Evolutionary conservation across 2,113 vertebrate species (phyloP).

Genomic region (Pseudorhombus dupliciocellatus): DNA sequence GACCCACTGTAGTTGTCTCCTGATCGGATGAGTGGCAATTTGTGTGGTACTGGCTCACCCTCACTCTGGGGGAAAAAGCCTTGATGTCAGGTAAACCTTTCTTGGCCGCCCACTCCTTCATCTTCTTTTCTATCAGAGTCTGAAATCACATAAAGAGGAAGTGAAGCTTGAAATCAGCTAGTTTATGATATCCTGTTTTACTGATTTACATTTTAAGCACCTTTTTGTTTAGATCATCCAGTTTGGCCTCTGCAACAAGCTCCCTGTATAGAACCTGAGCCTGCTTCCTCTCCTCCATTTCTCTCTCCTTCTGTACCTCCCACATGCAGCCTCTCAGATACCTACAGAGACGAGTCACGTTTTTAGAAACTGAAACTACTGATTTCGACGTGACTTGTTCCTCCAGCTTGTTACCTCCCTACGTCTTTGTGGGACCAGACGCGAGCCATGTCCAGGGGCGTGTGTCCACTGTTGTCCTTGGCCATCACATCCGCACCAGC

Average conservation of each 20-base stretch:
- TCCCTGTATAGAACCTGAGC: slow-evolving; percentile 50
- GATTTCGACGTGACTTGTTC: background rate
- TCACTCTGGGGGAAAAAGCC: slow-evolving; percentile 6
- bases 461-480: slow-evolving; percentile 61
- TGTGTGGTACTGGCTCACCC: slow-evolving; percentile 48
- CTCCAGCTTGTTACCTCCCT: slow-evolving; percentile 59
- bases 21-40: slow-evolving; percentile 39
- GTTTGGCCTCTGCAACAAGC: slow-evolving; percentile 48
- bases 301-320: slow-evolving; percentile 60
- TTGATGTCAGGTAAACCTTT: slow-evolving; percentile 57
- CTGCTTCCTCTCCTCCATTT: slow-evolving; percentile 55
- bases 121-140: slow-evolving; percentile 38
- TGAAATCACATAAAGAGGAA: slow-evolving; percentile 21
- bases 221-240: slow-evolving; percentile 32
- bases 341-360: slow-evolving; percentile 33
- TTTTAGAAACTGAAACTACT: background rate
- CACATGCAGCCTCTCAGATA: slow-evolving; percentile 74
- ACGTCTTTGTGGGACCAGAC: slow-evolving; percentile 63
- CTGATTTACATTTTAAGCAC: slow-evolving; percentile 28
- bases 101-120: slow-evolving; percentile 57
- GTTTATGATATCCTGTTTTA: background rate
- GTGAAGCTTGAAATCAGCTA: background rate
- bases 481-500: slow-evolving; percentile 66
- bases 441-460: slow-evolving; percentile 69
- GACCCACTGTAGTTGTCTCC: background rate